Percentiles rank a stretch among this genome's conserved stretches.
Conservation (phyloP, 2,888 invertebrate species). For the Leuctra nigra region DNA sequence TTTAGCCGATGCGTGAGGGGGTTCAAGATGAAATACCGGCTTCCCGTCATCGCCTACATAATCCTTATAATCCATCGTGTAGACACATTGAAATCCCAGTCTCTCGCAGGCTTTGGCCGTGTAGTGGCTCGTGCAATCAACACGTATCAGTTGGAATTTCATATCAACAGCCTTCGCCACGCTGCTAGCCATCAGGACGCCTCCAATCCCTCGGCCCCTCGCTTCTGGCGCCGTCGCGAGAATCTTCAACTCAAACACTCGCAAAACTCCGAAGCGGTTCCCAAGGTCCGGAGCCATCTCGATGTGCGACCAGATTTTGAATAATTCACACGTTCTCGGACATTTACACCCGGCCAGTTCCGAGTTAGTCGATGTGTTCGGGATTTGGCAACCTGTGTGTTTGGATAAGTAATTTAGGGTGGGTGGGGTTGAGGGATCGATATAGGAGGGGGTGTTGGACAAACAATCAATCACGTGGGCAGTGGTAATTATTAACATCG, state of each 20-base stretch:
- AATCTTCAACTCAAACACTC: conserved; percentile 22
- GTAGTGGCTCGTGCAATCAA: conserved; percentile 23
- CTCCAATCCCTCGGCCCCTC: conserved; percentile 20
- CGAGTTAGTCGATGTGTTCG: no score
- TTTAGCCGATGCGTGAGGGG: background rate
- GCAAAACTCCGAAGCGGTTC: conserved; percentile 14
- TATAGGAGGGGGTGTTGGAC: no score
- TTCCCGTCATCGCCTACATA: conserved; percentile 17
- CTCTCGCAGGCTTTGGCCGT: conserved; percentile 21
- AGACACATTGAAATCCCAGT: conserved; percentile 18
- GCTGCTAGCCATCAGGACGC: conserved; percentile 13
- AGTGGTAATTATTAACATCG: no score
- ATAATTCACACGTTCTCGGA: conserved; percentile 18
- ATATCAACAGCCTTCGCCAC: conserved; percentile 8
- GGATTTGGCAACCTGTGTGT: no score
- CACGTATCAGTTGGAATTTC: conserved; percentile 20
- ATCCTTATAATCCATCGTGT: conserved; percentile 21
- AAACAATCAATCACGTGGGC: no score
- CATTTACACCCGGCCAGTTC: conserved; percentile 21
- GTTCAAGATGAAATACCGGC: background rate
- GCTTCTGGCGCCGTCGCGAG: conserved; percentile 21
- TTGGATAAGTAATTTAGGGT: no score
- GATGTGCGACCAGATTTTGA: conserved; percentile 22
- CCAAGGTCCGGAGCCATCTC: conserved; percentile 21
- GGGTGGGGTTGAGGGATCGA: no score